A percentile compares a stretch with the other conserved stretches of the same genome.
Conservation (phyloP, 2,888 invertebrate species). For the Xylota segnis region DNA sequence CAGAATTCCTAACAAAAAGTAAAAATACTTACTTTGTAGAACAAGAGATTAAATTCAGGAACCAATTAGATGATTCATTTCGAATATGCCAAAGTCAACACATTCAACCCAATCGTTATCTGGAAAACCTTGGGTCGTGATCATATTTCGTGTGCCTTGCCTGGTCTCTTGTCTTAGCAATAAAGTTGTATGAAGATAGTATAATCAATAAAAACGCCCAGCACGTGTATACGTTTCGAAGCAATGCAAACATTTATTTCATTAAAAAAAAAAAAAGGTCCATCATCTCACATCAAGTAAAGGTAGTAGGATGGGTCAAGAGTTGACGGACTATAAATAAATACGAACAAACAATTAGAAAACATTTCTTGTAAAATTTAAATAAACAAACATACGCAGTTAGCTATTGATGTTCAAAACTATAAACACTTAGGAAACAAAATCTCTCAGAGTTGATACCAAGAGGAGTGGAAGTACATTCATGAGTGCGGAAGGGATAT, state of each 20-base stretch:
- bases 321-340: not conserved
- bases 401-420: not conserved
- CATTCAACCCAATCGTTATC: not conserved
- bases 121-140: too few species aligned
- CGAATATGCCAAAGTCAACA: not conserved
- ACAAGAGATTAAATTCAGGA: not conserved
- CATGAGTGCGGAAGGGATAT: not conserved
- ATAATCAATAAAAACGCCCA: not conserved
- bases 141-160: not conserved
- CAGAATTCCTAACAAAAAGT: too few species aligned
- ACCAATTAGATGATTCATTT: not conserved
- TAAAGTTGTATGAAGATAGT: not conserved
- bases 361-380: constrained; percentile 21
- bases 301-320: too few species aligned
- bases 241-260: constrained; percentile 30
- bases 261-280: constrained; percentile 1
- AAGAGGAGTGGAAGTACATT: constrained; percentile 26
- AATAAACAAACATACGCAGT: constrained; percentile 25
- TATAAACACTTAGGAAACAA: not conserved
- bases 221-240: not conserved
- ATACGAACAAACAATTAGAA: constrained; percentile 26
- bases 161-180: not conserved
- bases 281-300: not conserved
- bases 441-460: not conserved
- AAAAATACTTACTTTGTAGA: too few species aligned